Evolutionary conservation across 1,140 invertebrate genomes (phyloP).

Genomic region (Drosophila sechellia): DNA sequence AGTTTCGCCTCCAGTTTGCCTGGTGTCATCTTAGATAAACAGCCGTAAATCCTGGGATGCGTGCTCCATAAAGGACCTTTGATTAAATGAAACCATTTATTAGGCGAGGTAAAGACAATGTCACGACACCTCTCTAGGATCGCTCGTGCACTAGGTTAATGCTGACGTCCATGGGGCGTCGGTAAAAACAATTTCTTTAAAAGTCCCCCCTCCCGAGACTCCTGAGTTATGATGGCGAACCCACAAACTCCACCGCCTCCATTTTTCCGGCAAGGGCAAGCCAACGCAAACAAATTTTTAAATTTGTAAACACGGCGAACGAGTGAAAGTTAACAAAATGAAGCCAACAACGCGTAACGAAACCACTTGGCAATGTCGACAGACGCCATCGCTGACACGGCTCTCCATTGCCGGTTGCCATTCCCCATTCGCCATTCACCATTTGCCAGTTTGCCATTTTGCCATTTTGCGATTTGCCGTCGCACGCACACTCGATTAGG

Average conservation of each 20-base stretch:
- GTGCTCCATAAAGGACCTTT: slow-evolving; percentile 69
- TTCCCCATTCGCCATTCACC: slow-evolving; percentile 4
- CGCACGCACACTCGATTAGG: slow-evolving; percentile 56
- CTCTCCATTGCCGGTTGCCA: slow-evolving; percentile 22
- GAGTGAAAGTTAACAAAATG: slow-evolving; percentile 64
- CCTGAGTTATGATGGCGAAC: slow-evolving; percentile 62
- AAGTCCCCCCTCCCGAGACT: slow-evolving; percentile 47
- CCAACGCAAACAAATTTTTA: slow-evolving; percentile 80
- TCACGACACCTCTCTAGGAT: slow-evolving; percentile 53
- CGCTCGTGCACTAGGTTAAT: slow-evolving; percentile 28
- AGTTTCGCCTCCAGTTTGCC: slow-evolving; percentile 43
- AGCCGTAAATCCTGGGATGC: slow-evolving; percentile 65
- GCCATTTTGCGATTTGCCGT: slow-evolving; percentile 40
- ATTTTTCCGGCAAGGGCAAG: slow-evolving; percentile 39
- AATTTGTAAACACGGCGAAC: slow-evolving; percentile 79
- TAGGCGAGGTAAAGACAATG: slow-evolving; percentile 75
- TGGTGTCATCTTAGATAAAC: slow-evolving; percentile 53
- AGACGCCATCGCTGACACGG: slow-evolving; percentile 40
- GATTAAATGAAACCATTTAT: slow-evolving; percentile 82
- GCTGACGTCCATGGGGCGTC: slow-evolving; percentile 5
- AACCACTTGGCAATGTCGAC: slow-evolving; percentile 61
- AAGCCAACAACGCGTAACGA: slow-evolving; percentile 56
- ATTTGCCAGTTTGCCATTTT: slow-evolving; percentile 10
- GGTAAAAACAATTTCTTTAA: slow-evolving; percentile 77
- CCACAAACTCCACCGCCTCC: slow-evolving; percentile 8